phyloP scores from a whole-genome alignment of 1,140 invertebrate genomes.

The Charaxes varanes region DNA sequence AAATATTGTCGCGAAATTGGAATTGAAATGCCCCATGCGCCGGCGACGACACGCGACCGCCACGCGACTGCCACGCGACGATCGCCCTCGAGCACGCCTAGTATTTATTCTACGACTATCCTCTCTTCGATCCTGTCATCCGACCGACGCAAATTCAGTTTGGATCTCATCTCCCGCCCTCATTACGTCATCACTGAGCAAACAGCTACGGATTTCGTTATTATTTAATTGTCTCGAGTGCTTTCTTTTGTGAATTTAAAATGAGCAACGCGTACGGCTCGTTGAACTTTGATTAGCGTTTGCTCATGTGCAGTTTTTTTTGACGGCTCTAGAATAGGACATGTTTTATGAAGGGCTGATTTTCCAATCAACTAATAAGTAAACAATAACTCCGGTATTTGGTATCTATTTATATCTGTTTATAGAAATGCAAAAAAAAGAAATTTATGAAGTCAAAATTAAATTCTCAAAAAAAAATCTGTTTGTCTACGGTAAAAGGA shows the following conservation, averaged over 20 bases:
- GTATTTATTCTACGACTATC: slow-evolving; percentile 65
- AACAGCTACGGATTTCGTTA: slow-evolving; percentile 62
- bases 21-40: slow-evolving; percentile 21
- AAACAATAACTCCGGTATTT: too few relatives aligned
- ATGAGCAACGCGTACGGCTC: slow-evolving; percentile 26
- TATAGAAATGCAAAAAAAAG: too few relatives aligned
- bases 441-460: not conserved
- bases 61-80: slow-evolving; percentile 34
- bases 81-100: slow-evolving; percentile 30
- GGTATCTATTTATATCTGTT: too few relatives aligned
- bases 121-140: slow-evolving; percentile 53
- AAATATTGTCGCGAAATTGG: slow-evolving; percentile 36
- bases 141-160: slow-evolving; percentile 50
- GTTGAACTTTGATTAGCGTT: slow-evolving; percentile 20
- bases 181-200: slow-evolving; percentile 37
- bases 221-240: slow-evolving; percentile 67
- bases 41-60: slow-evolving; percentile 27
- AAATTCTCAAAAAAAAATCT: slow-evolving; percentile 1
- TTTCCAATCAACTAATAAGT: too few relatives aligned
- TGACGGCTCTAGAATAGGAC: not conserved
- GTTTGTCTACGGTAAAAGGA: too few relatives aligned
- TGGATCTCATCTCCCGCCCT: slow-evolving; percentile 50
- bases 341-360: too few relatives aligned
- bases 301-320: slow-evolving; percentile 2
- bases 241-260: slow-evolving; percentile 43